Evolutionary conservation across 2,797 vertebrate genomes (phyloP), one percentile per base, ranked within the genome.

Genomic region (Mus spretus): DNA sequence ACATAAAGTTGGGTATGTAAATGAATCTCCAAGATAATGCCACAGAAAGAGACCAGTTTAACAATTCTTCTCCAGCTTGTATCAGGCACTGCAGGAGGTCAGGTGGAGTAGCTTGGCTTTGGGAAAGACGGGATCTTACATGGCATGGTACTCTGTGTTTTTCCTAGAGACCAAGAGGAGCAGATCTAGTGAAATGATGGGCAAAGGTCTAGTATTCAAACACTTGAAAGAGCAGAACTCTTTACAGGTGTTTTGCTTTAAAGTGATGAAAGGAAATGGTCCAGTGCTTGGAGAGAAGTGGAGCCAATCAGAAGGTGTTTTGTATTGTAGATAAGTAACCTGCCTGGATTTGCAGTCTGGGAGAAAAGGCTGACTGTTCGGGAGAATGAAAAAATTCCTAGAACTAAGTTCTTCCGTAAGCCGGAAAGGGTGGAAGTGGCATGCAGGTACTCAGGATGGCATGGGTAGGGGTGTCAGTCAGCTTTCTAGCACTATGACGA

Each of bases 101-200:
- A 61, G 72, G 20, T 5, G 40, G 34, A 19, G 4, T 10, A 9
- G 15, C 24, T 12, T 3, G 13, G 50, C 61, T 53, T 37, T 20
- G 31, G 31, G 11, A n/a, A 37, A 78, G 34, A 13, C 0, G 0
- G 19, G 9, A 10, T n/a, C 11, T 2, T 34, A 22, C 28, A 31
- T 65, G 24, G 19, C 14, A 65, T 40, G 57, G 22, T 12, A 26
- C 19, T 26, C 24, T 37, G 5, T n/a, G 34, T 1, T 24, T 53
- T 28, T 10, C 3, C 26, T 47, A 22, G 40, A n/a, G 34, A 20
- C 6, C 57, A 61, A n/a, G 59, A 3, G 11, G 13, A 47, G 47
- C 77, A 50, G 55, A 31, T 10, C 14, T 65, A 40, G 20, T 6
- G 26, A 59, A 63, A 28, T 4, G 6, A 12, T 80, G 15, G 26